Evolutionary conservation across 2,797 vertebrate species (phyloP), one percentile per base, ranked within the genome.

Genomic region (Gallinago solitaria): DNA sequence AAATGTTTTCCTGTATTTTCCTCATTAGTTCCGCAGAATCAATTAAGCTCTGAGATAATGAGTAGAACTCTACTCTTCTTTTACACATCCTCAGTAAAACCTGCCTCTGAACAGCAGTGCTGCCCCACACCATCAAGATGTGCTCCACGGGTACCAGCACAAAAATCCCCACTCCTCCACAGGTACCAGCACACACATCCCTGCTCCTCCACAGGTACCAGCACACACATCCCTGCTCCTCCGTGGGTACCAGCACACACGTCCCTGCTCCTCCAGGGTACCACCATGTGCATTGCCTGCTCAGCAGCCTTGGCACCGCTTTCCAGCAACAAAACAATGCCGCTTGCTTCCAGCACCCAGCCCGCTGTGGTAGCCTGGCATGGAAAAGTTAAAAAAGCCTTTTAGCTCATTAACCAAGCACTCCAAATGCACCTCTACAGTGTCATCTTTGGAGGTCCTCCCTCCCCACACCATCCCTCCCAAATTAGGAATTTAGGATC

Each of bases 1-100:
- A 92, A 93, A 93, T 45, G 74, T 90, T 95, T 95, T 89, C 82
- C 82, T 84, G 53, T 83, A 39, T 94, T 96, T 94, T 94, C 33
- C 73, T 94, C 79, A 60, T 93, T 93, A 95, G 89, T 90, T 93
- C 79, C 95, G 76, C 83, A 15, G 5, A 93, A 93, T 74, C 96
- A 87, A 91, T 87, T 91, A 91, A 83, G 45, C 45, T 63, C 35
- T 1, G 7, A 75, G 69, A 87, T 68, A 95, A 90, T 11, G 65
- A 95, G 83, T 86, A 95, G 86, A 87, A 71, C 54, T 61, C 47
- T 67, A 71, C 54, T 61, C 47, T 67, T 86, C 83, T 69, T 60
- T 64, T 32, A 76, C 0, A 0, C n/a, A 37, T 54, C 35, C 63
- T 60, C 23, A 39, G 54, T 51, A 65, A 61, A 88, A 84, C 16